Evolutionary conservation across 1,140 invertebrate species (phyloP).

Genomic region (Mya arenaria): DNA sequence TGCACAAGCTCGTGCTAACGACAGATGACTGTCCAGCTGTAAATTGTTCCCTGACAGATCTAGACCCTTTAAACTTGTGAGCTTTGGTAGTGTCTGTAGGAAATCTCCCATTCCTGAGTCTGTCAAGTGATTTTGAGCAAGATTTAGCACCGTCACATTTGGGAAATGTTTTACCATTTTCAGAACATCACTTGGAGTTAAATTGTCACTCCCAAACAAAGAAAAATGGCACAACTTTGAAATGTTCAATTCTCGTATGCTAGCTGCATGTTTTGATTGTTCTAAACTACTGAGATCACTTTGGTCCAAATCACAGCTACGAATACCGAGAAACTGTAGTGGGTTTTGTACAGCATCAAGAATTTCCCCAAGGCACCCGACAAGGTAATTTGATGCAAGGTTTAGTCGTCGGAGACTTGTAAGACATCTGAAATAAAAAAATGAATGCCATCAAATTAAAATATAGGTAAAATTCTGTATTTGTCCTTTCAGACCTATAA

Average conservation of each 20-base stretch:
- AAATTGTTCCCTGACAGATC: slow-evolving; percentile 69
- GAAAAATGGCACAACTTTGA: slow-evolving; percentile 70
- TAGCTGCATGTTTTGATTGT: slow-evolving; percentile 63
- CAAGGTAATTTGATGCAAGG: slow-evolving; percentile 69
- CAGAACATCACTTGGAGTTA: slow-evolving; percentile 62
- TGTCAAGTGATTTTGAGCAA: slow-evolving; percentile 67
- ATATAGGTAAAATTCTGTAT: too few relatives aligned
- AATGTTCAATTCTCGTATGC: slow-evolving; percentile 68
- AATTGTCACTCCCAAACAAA: slow-evolving; percentile 63
- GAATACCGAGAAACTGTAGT: slow-evolving; percentile 66
- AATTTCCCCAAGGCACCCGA: slow-evolving; percentile 70
- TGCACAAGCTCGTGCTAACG: slow-evolving; percentile 61
- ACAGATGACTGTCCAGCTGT: slow-evolving; percentile 59
- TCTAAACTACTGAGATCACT: slow-evolving; percentile 61
- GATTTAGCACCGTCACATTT: slow-evolving; percentile 60
- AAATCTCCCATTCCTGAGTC: slow-evolving; percentile 61
- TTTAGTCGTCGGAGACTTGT: slow-evolving; percentile 61
- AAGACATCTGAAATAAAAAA: slow-evolving; percentile 59
- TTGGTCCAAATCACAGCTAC: slow-evolving; percentile 70
- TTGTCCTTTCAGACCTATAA: too few relatives aligned
- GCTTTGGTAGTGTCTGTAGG: slow-evolving; percentile 50
- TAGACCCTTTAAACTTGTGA: slow-evolving; percentile 60
- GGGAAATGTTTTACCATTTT: slow-evolving; percentile 66
- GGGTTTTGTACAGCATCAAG: slow-evolving; percentile 61
- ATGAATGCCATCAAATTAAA: too few relatives aligned